Conservation (phyloP, 2,113 vertebrate species). For the Crocuta crocuta region DNA sequence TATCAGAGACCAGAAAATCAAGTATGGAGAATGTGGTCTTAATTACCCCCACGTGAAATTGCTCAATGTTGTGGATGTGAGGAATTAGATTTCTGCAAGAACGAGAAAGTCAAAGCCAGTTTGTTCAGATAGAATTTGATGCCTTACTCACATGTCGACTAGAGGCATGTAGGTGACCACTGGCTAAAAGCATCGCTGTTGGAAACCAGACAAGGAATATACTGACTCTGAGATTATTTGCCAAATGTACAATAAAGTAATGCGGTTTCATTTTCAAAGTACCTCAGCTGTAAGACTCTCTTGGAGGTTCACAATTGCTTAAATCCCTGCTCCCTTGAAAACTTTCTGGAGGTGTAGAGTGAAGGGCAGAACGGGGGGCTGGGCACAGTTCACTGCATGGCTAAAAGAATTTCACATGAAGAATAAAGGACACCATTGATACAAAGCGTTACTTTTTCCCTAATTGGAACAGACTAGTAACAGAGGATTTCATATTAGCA, state of each 20-base stretch:
- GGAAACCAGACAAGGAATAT: slow-evolving; percentile 55
- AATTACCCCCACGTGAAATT: neutral
- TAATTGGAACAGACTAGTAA: slow-evolving; percentile 3
- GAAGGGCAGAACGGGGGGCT: neutral
- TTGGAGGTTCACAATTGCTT: neutral
- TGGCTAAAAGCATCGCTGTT: neutral
- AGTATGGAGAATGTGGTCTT: slow-evolving; percentile 19
- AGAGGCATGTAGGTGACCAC: neutral
- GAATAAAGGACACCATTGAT: neutral
- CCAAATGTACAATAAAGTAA: slow-evolving; percentile 56
- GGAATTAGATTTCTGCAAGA: slow-evolving; percentile 49
- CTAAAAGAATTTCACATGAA: neutral
- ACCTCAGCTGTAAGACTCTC: neutral
- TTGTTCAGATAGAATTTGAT: slow-evolving; percentile 53
- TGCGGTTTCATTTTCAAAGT: slow-evolving; percentile 62
- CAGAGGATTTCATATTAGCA: neutral
- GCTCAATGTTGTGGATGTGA: neutral
- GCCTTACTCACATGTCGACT: neutral
- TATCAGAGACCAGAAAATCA: slow-evolving; percentile 38
- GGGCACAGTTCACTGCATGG: neutral
- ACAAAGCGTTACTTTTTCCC: neutral
- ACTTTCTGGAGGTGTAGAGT: neutral
- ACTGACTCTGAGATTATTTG: slow-evolving; percentile 31
- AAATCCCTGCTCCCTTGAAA: neutral
- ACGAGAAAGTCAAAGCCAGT: slow-evolving; percentile 23